Evolutionary conservation across 2,113 vertebrate genomes (phyloP).

Genomic region (Orycteropus afer): DNA sequence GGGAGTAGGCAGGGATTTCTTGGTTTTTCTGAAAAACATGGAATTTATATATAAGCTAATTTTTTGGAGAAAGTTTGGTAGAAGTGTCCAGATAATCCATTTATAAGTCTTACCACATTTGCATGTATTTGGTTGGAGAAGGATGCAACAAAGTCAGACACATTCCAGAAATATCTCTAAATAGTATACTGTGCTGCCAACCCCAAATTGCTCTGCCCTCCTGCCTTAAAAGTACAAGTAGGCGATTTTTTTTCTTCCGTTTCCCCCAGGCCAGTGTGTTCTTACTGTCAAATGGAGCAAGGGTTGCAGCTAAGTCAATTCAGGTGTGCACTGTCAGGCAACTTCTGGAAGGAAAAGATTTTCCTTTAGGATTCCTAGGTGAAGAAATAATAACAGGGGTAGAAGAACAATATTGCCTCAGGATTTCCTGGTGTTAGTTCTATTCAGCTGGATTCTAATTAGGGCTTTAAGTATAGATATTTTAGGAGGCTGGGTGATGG

Average conservation of each 20-base stretch:
- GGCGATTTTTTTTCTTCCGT: background rate
- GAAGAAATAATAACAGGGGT: background rate
- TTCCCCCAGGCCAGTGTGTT: background rate
- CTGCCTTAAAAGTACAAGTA: background rate
- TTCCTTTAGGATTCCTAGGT: background rate
- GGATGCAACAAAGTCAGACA: background rate
- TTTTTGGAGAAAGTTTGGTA: background rate
- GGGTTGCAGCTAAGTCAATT: background rate
- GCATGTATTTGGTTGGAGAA: background rate
- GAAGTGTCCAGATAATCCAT: background rate
- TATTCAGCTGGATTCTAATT: background rate
- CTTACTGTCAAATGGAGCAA: background rate
- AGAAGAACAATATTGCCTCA: background rate
- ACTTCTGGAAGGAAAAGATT: background rate
- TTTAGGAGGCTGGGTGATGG: background rate
- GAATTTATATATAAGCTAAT: background rate
- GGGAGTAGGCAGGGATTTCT: background rate
- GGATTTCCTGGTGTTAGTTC: background rate
- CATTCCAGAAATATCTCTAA: slow-evolving; percentile 10
- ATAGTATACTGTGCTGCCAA: background rate
- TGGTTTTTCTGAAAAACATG: background rate
- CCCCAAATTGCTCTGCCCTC: background rate
- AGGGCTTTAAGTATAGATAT: background rate
- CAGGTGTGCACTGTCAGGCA: background rate
- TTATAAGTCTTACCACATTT: background rate